Conservation (phyloP, 2,113 vertebrate genomes). For the Syrrhaptes paradoxus region DNA sequence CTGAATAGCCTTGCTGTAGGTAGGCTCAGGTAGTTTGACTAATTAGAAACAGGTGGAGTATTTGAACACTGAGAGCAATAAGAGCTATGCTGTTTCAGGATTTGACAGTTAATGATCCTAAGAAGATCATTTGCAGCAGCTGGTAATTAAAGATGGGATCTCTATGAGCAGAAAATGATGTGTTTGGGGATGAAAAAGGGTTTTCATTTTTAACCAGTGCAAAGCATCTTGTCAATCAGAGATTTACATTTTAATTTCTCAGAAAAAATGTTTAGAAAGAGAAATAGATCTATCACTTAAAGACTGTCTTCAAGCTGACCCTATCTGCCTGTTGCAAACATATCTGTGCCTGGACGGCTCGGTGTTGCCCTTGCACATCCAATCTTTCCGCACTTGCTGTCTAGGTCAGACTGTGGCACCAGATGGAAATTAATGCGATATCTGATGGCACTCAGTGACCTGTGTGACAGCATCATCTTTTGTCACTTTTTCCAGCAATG, state of each 20-base stretch:
- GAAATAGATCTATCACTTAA: neutral
- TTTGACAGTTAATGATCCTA: conserved; percentile 60
- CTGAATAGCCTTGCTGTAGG: neutral
- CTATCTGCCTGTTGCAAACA: neutral
- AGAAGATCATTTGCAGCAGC: conserved; percentile 70
- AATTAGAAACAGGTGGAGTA: conserved; percentile 74
- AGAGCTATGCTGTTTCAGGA: conserved; percentile 17
- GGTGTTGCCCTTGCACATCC: neutral
- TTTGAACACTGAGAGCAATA: conserved; percentile 65
- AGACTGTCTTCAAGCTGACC: neutral
- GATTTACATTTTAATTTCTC: neutral
- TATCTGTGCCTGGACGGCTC: neutral
- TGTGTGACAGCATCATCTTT: neutral
- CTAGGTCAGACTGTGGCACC: neutral
- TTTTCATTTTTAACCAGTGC: neutral
- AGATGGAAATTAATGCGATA: neutral
- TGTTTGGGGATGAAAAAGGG: conserved; percentile 13
- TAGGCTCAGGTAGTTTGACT: conserved; percentile 40
- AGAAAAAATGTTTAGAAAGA: neutral
- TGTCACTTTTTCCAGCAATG: neutral
- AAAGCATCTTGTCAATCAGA: neutral
- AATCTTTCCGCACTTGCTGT: neutral
- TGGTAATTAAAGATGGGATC: conserved; percentile 69
- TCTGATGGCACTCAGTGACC: neutral
- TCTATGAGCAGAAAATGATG: conserved; percentile 31